These are phyloP conservation scores for Aviceda subcristata DNA, from an alignment of 2,113 vertebrate species.

Conservation along the genomic window DNA sequence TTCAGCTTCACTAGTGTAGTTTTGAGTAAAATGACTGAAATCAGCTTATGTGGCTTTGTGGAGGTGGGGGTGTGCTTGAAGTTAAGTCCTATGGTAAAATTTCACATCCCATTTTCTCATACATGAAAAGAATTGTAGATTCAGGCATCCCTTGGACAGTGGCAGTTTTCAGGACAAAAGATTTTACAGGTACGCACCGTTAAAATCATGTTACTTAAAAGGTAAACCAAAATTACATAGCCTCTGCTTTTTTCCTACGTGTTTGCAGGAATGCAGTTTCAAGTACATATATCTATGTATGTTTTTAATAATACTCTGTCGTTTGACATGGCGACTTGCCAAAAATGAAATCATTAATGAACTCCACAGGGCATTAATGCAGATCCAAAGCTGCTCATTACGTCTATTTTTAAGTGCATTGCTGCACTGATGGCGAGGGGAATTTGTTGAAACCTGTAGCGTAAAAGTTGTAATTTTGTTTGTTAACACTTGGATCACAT, in stretches of 20 bases:
- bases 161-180: neutral
- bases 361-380: slow-evolving; percentile 26
- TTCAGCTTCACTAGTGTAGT: neutral
- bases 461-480: slow-evolving; percentile 56
- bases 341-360: slow-evolving; percentile 44
- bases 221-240: neutral
- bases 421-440: neutral
- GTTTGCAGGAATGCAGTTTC: neutral
- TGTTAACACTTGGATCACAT: slow-evolving; percentile 52
- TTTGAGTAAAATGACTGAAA: neutral
- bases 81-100: neutral
- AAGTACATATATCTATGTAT: neutral
- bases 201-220: neutral
- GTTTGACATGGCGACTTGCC: slow-evolving; percentile 11
- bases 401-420: slow-evolving; percentile 36
- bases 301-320: slow-evolving; percentile 16
- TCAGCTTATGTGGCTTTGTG: neutral
- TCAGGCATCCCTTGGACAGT: neutral
- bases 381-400: slow-evolving; percentile 31
- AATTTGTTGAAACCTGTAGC: slow-evolving; percentile 55
- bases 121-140: neutral
- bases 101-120: neutral
- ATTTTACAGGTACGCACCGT: neutral
- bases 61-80: neutral
- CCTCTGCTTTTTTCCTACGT: neutral